Evolutionary conservation across 2,888 invertebrate genomes (phyloP).

Genomic region (Trachelus stipa): DNA sequence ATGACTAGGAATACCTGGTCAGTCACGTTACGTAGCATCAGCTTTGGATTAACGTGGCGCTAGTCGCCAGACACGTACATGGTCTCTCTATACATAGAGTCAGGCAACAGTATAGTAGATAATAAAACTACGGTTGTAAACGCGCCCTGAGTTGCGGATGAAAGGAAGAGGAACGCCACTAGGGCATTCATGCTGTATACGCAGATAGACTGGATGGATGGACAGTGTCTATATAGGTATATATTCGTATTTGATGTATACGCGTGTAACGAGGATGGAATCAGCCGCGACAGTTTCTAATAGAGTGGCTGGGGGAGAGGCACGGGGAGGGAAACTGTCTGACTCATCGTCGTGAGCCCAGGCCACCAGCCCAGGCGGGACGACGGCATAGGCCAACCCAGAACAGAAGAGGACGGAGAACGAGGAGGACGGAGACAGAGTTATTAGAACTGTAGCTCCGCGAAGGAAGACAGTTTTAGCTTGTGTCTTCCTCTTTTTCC

Average conservation of each 20-base stretch:
- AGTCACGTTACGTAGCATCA: neutral
- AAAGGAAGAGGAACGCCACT: neutral
- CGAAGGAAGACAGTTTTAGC: constrained; percentile 62
- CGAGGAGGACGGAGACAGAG: constrained; percentile 28
- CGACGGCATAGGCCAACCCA: neutral
- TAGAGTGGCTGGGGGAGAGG: constrained; percentile 25
- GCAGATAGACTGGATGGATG: neutral
- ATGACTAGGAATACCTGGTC: neutral
- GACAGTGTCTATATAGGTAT: neutral
- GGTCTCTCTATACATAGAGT: neutral
- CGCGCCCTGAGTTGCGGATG: neutral
- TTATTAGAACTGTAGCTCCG: constrained; percentile 56
- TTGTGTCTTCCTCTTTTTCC: constrained; percentile 48
- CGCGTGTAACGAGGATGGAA: constrained; percentile 13
- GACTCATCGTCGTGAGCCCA: constrained; percentile 56
- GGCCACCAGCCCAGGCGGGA: constrained; percentile 35
- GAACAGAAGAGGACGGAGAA: neutral
- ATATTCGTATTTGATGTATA: neutral
- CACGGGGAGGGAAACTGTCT: constrained; percentile 30
- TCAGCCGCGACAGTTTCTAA: constrained; percentile 31
- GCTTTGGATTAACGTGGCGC: neutral
- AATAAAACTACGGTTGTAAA: neutral
- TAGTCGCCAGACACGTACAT: neutral
- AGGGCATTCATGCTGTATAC: neutral
- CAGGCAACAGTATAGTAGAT: neutral